Percentiles rank a stretch among this genome's conserved stretches.
phyloP scores from a whole-genome alignment of 2,888 invertebrate genomes.

The Pyrgus malvae region DNA sequence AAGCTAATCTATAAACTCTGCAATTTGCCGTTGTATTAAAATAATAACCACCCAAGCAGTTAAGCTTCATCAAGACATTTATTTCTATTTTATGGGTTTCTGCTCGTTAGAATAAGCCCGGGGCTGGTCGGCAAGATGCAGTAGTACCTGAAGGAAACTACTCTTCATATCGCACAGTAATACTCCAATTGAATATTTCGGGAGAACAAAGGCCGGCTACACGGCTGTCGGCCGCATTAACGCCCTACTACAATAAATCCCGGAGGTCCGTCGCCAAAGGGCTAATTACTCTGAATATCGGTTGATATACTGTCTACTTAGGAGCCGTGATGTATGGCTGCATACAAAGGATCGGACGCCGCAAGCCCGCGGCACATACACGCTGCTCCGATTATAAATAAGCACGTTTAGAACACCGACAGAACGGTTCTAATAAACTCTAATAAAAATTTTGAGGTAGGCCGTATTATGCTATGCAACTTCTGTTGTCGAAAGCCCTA shows the following conservation, averaged over 20 bases:
- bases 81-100: too few relatives aligned
- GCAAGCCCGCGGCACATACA: conserved; percentile 55
- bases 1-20: too few relatives aligned
- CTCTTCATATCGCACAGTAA: conserved; percentile 39
- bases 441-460: conserved; percentile 12
- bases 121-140: too few relatives aligned
- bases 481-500: too few relatives aligned
- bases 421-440: conserved; percentile 23
- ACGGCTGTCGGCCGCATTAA: conserved; percentile 78
- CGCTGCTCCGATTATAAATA: conserved; percentile 73
- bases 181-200: conserved; percentile 72
- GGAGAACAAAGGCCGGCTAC: conserved; percentile 76
- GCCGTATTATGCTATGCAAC: too few relatives aligned
- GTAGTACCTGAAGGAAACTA: too few relatives aligned
- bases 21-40: too few relatives aligned
- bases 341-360: conserved; percentile 76
- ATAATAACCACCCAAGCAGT: too few relatives aligned
- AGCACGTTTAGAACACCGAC: conserved; percentile 74
- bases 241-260: conserved; percentile 78
- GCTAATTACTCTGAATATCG: conserved; percentile 78
- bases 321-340: conserved; percentile 74
- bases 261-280: conserved; percentile 77
- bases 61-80: too few relatives aligned
- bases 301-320: conserved; percentile 82
- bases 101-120: conserved; percentile 7